Base-by-base conservation (phyloP, 2,888 invertebrate species). In the Apoda limacodes region DNA sequence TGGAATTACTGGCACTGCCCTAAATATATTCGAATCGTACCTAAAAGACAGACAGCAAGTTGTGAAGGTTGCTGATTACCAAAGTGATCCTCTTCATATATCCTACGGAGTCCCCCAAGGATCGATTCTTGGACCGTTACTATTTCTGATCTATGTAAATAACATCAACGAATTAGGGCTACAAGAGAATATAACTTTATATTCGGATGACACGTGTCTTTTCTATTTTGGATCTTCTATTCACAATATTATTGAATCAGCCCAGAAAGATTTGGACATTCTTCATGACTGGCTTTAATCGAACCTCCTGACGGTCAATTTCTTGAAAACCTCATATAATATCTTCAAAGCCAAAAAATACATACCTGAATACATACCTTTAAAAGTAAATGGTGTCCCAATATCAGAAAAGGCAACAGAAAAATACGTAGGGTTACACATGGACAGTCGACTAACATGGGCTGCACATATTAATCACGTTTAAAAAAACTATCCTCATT, bases 361-460 rank as follows among this genome's bases (percentile, higher is more conserved):
- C 3, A 11, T 24, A 13, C 24, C 24, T 3, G 3, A 9, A 2
- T 9, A 24, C 13, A 9, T 13, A 2, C 11, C 24, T 13, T 13
- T 24, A 9, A 13, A 3, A 24, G n/a, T 24, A 9, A 13, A 24
- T 13, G 10, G 10, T 9, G 10, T 12, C 12, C 11, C 13, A 12
- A 2, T 24, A 24, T 9, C 12, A 24, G 9, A 24, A 24, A 12
- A 11, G n/a, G n/a, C n/a, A n/a, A 3, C 12, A 10, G 37, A 42
- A 34, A 40, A 39, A 36, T 45, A 41, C 12, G 26, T 45, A 3
- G 45, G 42, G 1, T 10, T 45, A 10, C 36, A 34, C 9, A 3
- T 45, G 2, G 39, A 42, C 10, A 31, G 17, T 7, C 22, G 35
- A 2, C 15, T 42, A 2, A 32, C 37, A 1, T 45, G 42, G 41